These are phyloP conservation scores for Adelges cooleyi DNA, from an alignment of 1,140 invertebrate species.

Conservation along the genomic window DNA sequence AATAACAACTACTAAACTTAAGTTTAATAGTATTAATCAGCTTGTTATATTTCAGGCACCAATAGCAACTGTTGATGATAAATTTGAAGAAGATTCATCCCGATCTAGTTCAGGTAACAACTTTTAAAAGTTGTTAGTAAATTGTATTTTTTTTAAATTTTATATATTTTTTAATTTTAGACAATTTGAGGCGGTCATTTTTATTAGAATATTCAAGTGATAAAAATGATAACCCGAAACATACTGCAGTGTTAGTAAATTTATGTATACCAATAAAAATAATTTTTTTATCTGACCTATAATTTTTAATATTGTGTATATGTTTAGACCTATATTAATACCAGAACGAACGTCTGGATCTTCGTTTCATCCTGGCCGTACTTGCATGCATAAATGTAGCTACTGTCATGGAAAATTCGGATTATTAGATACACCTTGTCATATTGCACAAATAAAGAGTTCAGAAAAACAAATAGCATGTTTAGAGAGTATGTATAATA, in stretches of 20 bases:
- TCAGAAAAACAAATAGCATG: slow-evolving; percentile 64
- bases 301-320: no score
- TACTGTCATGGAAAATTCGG: slow-evolving; percentile 77
- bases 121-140: not conserved
- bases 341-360: slow-evolving; percentile 76
- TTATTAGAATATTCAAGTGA: not conserved
- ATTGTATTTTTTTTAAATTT: not conserved
- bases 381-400: slow-evolving; percentile 69
- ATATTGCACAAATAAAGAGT: slow-evolving; percentile 71
- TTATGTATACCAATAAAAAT: no score
- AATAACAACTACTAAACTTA: no score
- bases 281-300: no score
- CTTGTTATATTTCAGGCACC: no score
- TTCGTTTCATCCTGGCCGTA: slow-evolving; percentile 63
- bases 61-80: no score
- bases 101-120: not conserved
- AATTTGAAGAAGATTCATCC: not conserved
- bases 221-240: not conserved
- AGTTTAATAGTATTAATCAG: no score
- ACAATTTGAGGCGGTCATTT: not conserved
- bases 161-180: not conserved
- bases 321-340: slow-evolving; percentile 47
- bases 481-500: slow-evolving; percentile 42
- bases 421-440: slow-evolving; percentile 69
- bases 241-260: not conserved